Conservation (phyloP, 2,797 vertebrate species). For the Micropoecilia bifurca region DNA sequence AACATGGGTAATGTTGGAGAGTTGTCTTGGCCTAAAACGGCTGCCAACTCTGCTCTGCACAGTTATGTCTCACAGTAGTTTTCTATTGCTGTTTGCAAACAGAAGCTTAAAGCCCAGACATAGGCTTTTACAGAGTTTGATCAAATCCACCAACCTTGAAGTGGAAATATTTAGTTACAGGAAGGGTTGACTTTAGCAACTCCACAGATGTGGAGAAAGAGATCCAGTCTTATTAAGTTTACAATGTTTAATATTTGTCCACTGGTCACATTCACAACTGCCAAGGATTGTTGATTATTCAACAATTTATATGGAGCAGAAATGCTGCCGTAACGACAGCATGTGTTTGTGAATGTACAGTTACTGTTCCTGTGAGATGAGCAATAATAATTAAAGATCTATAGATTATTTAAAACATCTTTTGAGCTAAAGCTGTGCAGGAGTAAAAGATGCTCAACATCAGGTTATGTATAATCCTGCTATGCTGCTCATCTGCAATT, state of each 20-base stretch:
- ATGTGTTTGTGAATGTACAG: neutral
- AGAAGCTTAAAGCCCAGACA: neutral
- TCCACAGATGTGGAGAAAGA: neutral
- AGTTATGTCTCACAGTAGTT: conserved; percentile 5
- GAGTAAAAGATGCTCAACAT: neutral
- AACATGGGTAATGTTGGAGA: conserved; percentile 38
- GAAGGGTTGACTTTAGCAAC: neutral
- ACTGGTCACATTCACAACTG: neutral
- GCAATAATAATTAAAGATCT: neutral
- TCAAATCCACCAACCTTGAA: neutral
- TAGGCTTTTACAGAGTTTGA: neutral
- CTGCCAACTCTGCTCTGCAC: conserved; percentile 22
- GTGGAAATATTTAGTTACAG: neutral
- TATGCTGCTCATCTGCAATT: neutral
- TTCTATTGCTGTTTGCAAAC: neutral
- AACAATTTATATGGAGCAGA: neutral
- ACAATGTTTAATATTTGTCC: neutral
- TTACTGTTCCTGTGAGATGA: neutral
- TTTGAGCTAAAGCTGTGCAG: neutral
- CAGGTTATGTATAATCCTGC: neutral
- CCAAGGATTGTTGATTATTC: neutral
- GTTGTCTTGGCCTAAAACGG: conserved; percentile 46
- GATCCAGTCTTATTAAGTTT: neutral
- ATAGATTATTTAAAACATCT: neutral
- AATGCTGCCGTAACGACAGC: neutral